Percentiles rank a stretch among this genome's conserved stretches.
These are phyloP conservation scores for Lordiphosa clarofinis DNA, from an alignment of 1,140 invertebrate species.

Conservation along the genomic window DNA sequence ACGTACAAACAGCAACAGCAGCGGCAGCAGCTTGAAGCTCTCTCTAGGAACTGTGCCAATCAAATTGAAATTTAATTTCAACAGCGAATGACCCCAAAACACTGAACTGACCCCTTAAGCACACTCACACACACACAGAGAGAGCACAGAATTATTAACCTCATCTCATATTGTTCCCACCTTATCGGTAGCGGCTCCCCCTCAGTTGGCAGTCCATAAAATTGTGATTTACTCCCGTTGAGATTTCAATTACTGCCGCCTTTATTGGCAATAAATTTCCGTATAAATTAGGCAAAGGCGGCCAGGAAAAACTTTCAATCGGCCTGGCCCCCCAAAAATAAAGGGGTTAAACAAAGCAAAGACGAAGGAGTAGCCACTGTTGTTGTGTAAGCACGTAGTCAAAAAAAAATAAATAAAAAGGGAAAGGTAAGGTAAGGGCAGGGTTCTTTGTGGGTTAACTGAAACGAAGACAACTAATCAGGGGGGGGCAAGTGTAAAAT, in stretches of 20 bases:
- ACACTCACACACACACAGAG: slow-evolving; percentile 12
- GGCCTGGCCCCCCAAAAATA: slow-evolving; percentile 18
- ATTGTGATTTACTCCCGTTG: slow-evolving; percentile 74
- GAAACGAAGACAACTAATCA: too few relatives aligned
- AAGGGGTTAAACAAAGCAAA: slow-evolving; percentile 39
- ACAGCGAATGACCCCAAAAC: slow-evolving; percentile 16
- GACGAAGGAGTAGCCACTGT: slow-evolving; percentile 16
- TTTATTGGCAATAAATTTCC: slow-evolving; percentile 77
- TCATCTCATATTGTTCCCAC: slow-evolving; percentile 24
- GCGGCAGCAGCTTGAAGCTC: slow-evolving; percentile 20
- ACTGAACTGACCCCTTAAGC: slow-evolving; percentile 29
- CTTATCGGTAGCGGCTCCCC: slow-evolving; percentile 18
- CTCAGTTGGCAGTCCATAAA: slow-evolving; percentile 61
- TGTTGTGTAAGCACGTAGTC: slow-evolving; percentile 19
- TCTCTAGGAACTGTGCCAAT: slow-evolving; percentile 44
- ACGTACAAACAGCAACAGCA: background rate
- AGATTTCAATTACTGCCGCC: slow-evolving; percentile 75
- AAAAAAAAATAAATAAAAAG: slow-evolving; percentile 8
- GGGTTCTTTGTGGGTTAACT: too few relatives aligned
- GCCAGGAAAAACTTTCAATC: slow-evolving; percentile 1
- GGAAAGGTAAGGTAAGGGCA: background rate
- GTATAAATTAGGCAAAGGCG: slow-evolving; percentile 58
- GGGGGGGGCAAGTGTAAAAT: slow-evolving; percentile 14
- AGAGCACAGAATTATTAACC: slow-evolving; percentile 54
- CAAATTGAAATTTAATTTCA: slow-evolving; percentile 74